Evolutionary conservation across 2,113 vertebrate genomes (phyloP).

Genomic region (Apaloderma vittatum): DNA sequence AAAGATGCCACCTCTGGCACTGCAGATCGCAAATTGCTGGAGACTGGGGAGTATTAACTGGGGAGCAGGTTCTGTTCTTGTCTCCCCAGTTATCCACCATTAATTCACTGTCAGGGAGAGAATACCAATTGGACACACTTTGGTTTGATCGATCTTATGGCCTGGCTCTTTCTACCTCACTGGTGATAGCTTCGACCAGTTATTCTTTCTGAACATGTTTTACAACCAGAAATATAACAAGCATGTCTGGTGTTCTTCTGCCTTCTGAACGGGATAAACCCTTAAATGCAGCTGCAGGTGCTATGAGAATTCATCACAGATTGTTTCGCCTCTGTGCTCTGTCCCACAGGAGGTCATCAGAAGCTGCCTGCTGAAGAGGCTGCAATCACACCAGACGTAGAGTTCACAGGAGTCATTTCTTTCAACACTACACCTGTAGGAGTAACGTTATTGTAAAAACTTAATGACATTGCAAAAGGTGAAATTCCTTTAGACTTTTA

Average conservation of each 20-base stretch:
- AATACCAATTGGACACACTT: neutral
- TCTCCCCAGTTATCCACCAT: neutral
- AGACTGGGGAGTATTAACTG: neutral
- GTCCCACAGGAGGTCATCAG: neutral
- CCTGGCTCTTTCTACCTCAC: neutral
- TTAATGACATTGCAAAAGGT: neutral
- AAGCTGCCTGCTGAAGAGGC: neutral
- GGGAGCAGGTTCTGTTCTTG: neutral
- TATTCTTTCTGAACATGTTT: neutral
- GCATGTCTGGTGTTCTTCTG: neutral
- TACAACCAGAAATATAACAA: neutral
- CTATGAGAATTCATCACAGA: neutral
- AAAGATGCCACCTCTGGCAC: neutral
- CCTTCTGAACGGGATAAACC: neutral
- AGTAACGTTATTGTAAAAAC: neutral
- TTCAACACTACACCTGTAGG: neutral
- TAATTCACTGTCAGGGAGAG: neutral
- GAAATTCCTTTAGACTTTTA: neutral
- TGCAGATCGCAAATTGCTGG: neutral
- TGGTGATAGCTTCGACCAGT: neutral
- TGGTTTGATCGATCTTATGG: neutral
- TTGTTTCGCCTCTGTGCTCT: neutral
- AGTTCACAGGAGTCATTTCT: neutral
- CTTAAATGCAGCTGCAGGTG: neutral
- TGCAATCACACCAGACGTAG: neutral